Conservation (phyloP, 2,888 invertebrate genomes). For the Minunthozetes semirufus region DNA sequence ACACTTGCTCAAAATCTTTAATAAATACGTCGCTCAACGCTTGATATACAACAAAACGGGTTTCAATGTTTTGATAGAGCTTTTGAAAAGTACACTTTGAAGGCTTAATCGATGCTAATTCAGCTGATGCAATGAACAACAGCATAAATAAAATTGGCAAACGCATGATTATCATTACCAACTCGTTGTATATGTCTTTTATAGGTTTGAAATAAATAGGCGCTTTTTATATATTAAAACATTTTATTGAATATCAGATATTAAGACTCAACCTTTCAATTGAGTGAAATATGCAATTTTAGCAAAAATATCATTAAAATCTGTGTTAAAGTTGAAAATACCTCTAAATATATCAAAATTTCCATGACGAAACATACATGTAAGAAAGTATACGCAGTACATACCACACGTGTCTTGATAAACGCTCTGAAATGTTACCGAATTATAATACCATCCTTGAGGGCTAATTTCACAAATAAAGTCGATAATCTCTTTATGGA, state of each 20-base stretch:
- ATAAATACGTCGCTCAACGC: not conserved
- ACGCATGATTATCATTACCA: too few relatives aligned
- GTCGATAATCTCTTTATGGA: not conserved
- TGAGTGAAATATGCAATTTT: not conserved
- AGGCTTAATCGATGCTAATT: too few relatives aligned
- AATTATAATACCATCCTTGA: not conserved
- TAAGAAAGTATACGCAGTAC: not conserved
- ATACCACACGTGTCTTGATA: not conserved
- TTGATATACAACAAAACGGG: too few relatives aligned
- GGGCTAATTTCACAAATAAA: not conserved
- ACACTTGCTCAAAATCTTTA: not conserved
- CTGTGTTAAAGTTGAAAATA: not conserved
- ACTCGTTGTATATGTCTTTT: too few relatives aligned
- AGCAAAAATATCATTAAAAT: not conserved
- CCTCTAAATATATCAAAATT: not conserved
- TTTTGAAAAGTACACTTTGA: too few relatives aligned
- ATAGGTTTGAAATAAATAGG: too few relatives aligned
- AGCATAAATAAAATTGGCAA: too few relatives aligned
- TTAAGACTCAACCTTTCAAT: not conserved
- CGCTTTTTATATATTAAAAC: not conserved
- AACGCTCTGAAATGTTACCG: not conserved
- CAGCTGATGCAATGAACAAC: too few relatives aligned
- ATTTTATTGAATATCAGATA: not conserved
- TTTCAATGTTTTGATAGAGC: too few relatives aligned
- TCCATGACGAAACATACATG: not conserved